These are phyloP conservation scores for Pseudomyrmex dendroicus DNA, from an alignment of 1,140 invertebrate genomes.

Conservation along the genomic window DNA sequence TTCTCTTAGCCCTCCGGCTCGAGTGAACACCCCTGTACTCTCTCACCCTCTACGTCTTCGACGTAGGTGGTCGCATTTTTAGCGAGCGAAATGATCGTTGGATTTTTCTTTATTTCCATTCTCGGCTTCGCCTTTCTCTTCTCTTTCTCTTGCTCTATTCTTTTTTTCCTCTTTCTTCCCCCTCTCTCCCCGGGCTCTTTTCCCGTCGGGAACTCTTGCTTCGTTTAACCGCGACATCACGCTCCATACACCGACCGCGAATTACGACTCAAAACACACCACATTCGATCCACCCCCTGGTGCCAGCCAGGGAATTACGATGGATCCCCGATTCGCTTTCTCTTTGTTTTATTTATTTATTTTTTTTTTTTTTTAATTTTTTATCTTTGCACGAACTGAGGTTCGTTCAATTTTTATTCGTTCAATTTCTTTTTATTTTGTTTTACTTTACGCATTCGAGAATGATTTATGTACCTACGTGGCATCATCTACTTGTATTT, in stretches of 20 bases:
- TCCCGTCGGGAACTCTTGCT: conserved; percentile 63
- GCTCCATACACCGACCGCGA: conserved; percentile 46
- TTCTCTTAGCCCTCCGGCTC: conserved; percentile 69
- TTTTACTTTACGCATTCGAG: not conserved
- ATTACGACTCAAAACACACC: conserved; percentile 44
- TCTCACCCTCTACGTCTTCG: conserved; percentile 42
- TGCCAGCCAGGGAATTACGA: conserved; percentile 10
- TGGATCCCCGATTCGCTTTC: not conserved
- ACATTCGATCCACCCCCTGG: conserved; percentile 31
- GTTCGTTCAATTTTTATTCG: conserved; percentile 6
- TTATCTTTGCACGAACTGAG: conserved; percentile 4
- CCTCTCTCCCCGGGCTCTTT: conserved; percentile 7
- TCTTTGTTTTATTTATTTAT: not conserved
- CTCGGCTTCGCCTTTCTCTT: not conserved
- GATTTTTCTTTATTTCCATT: conserved; percentile 55
- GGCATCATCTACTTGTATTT: not conserved
- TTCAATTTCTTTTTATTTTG: not conserved
- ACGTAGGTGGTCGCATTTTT: conserved; percentile 57
- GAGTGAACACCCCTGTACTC: not conserved
- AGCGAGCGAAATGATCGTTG: conserved; percentile 56
- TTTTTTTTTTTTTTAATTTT: not conserved
- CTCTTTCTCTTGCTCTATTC: not conserved
- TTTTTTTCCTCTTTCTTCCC: not conserved
- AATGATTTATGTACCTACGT: not conserved
- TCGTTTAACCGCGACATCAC: conserved; percentile 59